Base-by-base conservation (phyloP, 2,888 invertebrate genomes). In the Neoaliturus tenellus region DNA sequence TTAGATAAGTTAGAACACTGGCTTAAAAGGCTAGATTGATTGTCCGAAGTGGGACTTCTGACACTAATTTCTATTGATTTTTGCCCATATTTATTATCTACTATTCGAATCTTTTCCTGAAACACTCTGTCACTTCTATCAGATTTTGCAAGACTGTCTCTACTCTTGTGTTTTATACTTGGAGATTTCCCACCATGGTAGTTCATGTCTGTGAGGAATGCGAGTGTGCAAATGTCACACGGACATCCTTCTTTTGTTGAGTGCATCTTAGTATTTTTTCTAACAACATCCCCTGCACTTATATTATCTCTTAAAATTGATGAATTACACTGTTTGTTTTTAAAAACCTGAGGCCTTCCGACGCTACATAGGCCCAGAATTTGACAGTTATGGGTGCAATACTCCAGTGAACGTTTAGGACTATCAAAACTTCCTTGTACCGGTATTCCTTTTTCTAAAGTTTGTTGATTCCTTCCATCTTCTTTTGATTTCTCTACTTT, bases 161-260 rank as follows among this genome's bases (percentile, higher is more conserved):
- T 62, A 17, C 31, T 62, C 31, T 28, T 25, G 2, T 12, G 25
- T 17, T 62, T 12, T 8, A 62, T 5, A 1, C 28, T 5, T 62
- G 5, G 0, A 2, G 14, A 14, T 6, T 4, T 12, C 31, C 62
- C 62, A 28, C 62, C 62, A 62, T 62, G 62, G 20, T 12, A 62
- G 31, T 62, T 62, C 62, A 62, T 62, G 14, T 62, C 62, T 4
- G 62, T 62, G 14, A 62, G 62, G 14, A 62, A 62, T 17, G 25
- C 62, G 31, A 62, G 62, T 62, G 62, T 62, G 31, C 62, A 62
- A 28, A 62, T 8, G 62, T 62, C 62, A 31, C 62, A 62, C 2
- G 14, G 62, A 28, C 25, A 62, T 5, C 10, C 14, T 6, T 62
- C 62, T 31, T 62, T 62, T n/a, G 12, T 62, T 8, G 20, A 23